phyloP scores from a whole-genome alignment of 2,797 vertebrate species.

The Lindbergichthys nudifrons region DNA sequence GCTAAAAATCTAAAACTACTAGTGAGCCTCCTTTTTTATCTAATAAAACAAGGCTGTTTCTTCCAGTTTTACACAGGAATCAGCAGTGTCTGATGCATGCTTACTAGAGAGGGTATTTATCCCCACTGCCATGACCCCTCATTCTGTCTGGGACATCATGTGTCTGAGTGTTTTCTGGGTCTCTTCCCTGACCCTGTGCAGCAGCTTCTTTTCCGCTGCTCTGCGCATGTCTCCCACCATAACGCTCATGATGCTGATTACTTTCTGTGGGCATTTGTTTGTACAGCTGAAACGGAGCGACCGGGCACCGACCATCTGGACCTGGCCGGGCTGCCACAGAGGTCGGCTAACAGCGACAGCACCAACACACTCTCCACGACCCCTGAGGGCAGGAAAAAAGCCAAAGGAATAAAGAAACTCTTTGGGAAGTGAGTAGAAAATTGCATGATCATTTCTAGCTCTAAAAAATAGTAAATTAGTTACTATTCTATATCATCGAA shows the following conservation, averaged over 20 bases:
- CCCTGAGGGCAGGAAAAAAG: constrained; percentile 93
- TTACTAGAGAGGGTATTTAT: constrained; percentile 22
- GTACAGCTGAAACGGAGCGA: constrained; percentile 92
- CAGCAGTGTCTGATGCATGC: constrained; percentile 59
- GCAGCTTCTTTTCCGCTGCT: constrained; percentile 19
- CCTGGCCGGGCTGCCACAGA: constrained; percentile 89
- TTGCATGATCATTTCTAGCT: background rate
- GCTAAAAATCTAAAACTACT: constrained; percentile 35
- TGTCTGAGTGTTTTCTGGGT: constrained; percentile 38
- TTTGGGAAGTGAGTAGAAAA: constrained; percentile 91
- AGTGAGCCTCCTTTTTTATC: constrained; percentile 7
- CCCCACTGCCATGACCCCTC: constrained; percentile 35
- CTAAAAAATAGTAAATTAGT: background rate
- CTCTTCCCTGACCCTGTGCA: constrained; percentile 21
- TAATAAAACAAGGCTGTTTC: constrained; percentile 9
- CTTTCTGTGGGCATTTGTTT: constrained; percentile 65
- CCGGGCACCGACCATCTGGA: constrained; percentile 92
- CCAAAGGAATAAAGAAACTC: constrained; percentile 94
- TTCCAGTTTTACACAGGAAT: constrained; percentile 8
- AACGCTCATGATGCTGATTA: constrained; percentile 22
- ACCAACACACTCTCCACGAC: constrained; percentile 88
- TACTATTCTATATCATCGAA: background rate
- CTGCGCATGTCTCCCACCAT: constrained; percentile 15
- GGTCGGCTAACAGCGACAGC: constrained; percentile 84
- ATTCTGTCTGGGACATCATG: constrained; percentile 34